Evolutionary conservation across 2,888 invertebrate genomes (phyloP).

Genomic region (Zhengitettix transpicula): DNA sequence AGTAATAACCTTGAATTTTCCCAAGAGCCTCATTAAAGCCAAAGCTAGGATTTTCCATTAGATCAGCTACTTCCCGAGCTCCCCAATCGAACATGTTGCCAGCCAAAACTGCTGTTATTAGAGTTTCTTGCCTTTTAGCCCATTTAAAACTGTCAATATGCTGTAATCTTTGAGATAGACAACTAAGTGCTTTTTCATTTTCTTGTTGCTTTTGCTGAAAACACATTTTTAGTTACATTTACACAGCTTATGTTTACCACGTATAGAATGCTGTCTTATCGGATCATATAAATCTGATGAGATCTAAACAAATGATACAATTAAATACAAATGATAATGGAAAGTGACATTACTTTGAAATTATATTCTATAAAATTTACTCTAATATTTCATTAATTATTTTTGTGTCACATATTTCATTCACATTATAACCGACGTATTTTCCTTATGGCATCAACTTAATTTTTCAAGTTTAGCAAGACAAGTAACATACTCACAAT

Average conservation of each 20-base stretch:
- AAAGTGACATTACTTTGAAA: no score
- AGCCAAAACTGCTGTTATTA: slow-evolving; percentile 40
- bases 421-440: no score
- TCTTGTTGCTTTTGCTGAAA: slow-evolving; percentile 68
- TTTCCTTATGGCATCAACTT: no score
- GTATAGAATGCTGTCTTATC: no score
- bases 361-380: no score
- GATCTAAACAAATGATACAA: no score
- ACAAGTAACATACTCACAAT: slow-evolving; percentile 27
- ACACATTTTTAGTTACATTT: neutral
- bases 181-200: slow-evolving; percentile 60
- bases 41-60: slow-evolving; percentile 62
- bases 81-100: slow-evolving; percentile 99
- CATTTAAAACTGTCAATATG: slow-evolving; percentile 50
- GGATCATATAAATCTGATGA: no score
- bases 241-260: no score
- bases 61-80: slow-evolving; percentile 71
- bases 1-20: slow-evolving; percentile 53
- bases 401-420: no score
- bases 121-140: slow-evolving; percentile 23
- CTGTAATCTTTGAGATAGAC: slow-evolving; percentile 47
- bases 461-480: no score
- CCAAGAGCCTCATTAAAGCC: slow-evolving; percentile 67
- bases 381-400: no score
- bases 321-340: no score